Percentiles rank a stretch among this genome's conserved stretches.
Evolutionary conservation across 92 coral and sea anemone genomes (phyloP).

Genomic region (Nematostella vectensis): DNA sequence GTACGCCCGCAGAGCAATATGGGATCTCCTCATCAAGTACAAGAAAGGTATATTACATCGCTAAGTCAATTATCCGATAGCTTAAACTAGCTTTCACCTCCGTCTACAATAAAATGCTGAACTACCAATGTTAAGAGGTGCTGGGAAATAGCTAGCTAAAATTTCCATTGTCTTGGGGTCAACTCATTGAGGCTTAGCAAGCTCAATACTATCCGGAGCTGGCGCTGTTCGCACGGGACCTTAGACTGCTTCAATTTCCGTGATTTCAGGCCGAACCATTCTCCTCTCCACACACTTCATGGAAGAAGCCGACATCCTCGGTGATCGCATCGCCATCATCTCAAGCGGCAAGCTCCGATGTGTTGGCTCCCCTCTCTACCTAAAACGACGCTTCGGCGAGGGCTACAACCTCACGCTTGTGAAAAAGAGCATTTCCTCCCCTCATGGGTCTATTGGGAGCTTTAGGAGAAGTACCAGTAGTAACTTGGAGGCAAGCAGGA

Average conservation of each 20-base stretch:
- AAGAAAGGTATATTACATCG: slow-evolving; percentile 54
- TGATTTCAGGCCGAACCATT: slow-evolving; percentile 81
- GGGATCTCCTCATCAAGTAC: slow-evolving; percentile 94
- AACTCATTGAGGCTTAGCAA: too few species aligned
- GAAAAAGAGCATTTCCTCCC: slow-evolving; percentile 56
- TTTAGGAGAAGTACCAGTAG: slow-evolving; percentile 6
- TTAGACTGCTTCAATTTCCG: too few species aligned
- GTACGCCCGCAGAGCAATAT: slow-evolving; percentile 95
- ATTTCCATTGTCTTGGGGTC: too few species aligned
- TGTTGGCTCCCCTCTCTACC: slow-evolving; percentile 89
- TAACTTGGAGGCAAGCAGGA: background rate
- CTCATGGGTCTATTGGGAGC: slow-evolving; percentile 71
- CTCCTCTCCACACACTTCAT: slow-evolving; percentile 95
- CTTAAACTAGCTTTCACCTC: too few species aligned
- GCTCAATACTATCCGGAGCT: too few species aligned
- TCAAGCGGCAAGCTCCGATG: slow-evolving; percentile 96
- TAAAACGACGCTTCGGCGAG: slow-evolving; percentile 93
- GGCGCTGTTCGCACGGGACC: too few species aligned
- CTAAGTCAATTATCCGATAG: too few species aligned
- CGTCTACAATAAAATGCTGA: too few species aligned
- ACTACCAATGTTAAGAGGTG: too few species aligned
- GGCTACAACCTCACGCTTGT: slow-evolving; percentile 91
- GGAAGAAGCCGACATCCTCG: slow-evolving; percentile 99
- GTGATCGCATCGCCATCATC: slow-evolving; percentile 92
- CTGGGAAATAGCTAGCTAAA: too few species aligned